Conservation (phyloP, 2,888 invertebrate genomes). For the Apodemia hepburni region DNA sequence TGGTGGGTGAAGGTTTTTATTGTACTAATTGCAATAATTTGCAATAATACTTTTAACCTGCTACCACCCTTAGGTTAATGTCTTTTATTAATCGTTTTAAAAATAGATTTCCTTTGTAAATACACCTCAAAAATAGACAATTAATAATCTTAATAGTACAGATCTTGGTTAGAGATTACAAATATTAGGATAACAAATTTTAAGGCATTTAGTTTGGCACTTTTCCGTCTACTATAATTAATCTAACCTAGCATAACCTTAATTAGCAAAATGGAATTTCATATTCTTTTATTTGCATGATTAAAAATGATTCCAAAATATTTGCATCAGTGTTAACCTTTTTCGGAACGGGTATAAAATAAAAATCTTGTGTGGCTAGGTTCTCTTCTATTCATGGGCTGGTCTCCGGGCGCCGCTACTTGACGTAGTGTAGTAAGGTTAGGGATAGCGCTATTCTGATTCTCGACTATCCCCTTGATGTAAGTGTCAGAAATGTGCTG, state of each 20-base stretch:
- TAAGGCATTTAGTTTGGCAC: conserved; percentile 9
- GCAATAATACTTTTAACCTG: not conserved
- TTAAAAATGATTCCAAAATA: no score
- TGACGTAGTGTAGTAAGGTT: no score
- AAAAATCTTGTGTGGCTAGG: no score
- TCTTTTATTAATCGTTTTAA: conserved; percentile 11
- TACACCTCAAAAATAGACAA: not conserved
- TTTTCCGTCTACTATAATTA: conserved; percentile 1
- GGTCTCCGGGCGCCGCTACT: no score
- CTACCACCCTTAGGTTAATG: conserved; percentile 6
- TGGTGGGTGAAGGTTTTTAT: conserved; percentile 14
- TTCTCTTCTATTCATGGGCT: no score
- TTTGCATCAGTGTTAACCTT: no score
- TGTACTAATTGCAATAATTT: not conserved
- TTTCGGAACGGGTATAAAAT: no score
- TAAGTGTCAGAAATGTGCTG: no score
- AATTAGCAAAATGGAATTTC: not conserved
- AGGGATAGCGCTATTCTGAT: no score
- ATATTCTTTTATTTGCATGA: not conserved
- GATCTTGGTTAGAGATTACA: conserved; percentile 21
- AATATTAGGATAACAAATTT: not conserved
- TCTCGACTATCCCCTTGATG: no score
- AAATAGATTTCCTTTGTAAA: conserved; percentile 18
- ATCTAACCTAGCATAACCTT: conserved; percentile 23
- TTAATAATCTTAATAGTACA: conserved; percentile 13